Evolutionary conservation across 2,888 invertebrate species (phyloP).

Genomic region (Athalia cordata): DNA sequence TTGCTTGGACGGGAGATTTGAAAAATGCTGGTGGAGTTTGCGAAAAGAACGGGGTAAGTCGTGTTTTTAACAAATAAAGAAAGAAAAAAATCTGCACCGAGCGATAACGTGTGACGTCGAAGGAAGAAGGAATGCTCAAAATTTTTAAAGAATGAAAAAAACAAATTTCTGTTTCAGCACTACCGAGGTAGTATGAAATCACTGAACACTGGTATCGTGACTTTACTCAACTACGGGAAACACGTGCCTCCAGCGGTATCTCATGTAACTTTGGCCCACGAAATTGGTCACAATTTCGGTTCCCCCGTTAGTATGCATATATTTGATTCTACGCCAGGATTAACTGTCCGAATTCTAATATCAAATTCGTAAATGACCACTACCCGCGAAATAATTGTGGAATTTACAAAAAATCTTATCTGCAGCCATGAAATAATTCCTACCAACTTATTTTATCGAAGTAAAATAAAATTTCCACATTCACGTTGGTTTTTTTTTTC

Average conservation of each 20-base stretch:
- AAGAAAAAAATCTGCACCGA: no score
- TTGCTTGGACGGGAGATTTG: conserved; percentile 98
- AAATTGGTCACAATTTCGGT: conserved; percentile 99
- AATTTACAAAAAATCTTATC: no score
- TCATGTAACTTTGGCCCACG: conserved; percentile 98
- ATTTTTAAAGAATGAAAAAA: background rate
- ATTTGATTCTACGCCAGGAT: no score
- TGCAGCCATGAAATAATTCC: no score
- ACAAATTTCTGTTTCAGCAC: conserved; percentile 79
- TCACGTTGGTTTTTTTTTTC: background rate
- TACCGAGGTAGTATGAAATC: conserved; percentile 95
- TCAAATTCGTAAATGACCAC: no score
- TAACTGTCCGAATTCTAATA: no score
- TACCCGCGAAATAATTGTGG: no score
- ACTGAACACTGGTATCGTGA: conserved; percentile 98
- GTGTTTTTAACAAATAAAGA: no score
- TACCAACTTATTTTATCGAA: background rate
- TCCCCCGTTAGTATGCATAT: conserved; percentile 85
- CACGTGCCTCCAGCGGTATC: conserved; percentile 99
- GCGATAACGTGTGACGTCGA: no score
- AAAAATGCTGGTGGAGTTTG: conserved; percentile 99
- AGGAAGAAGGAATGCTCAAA: background rate
- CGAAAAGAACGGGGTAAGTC: conserved; percentile 94
- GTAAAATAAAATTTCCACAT: background rate
- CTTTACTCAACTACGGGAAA: conserved; percentile 97